phyloP scores from a whole-genome alignment of 2,113 vertebrate species.

The Epinephelus cyanopodus region DNA sequence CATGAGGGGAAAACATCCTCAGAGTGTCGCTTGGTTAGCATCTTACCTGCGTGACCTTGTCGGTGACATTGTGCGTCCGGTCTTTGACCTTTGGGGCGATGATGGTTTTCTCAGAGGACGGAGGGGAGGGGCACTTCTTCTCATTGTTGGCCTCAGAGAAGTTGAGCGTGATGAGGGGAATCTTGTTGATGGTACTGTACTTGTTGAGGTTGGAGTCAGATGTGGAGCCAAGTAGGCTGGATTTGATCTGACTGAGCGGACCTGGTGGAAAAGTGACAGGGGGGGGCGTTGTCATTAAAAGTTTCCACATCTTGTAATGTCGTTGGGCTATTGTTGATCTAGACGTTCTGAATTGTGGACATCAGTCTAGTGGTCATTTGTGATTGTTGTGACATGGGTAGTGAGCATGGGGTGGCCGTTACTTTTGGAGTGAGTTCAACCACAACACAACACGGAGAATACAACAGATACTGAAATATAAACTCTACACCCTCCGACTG shows the following conservation, averaged over 20 bases:
- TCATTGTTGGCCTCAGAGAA: constrained; percentile 97
- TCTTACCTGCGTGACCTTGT: constrained; percentile 98
- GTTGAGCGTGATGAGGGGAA: constrained; percentile 97
- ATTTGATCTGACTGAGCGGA: constrained; percentile 97
- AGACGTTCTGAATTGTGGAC: constrained; percentile 2
- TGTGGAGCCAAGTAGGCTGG: constrained; percentile 96
- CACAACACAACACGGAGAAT: constrained; percentile 59
- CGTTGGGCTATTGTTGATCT: constrained; percentile 7
- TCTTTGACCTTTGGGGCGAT: constrained; percentile 99
- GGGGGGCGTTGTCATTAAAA: neutral
- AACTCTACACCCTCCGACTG: constrained; percentile 40
- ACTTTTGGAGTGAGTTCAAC: constrained; percentile 58
- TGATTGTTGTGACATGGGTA: constrained; percentile 43
- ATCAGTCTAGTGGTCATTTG: constrained; percentile 9
- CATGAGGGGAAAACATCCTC: neutral
- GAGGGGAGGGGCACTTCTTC: constrained; percentile 94
- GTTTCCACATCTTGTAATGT: neutral
- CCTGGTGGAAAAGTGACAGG: constrained; percentile 81
- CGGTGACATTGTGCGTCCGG: constrained; percentile 97
- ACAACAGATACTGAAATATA: constrained; percentile 62
- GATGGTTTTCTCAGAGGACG: constrained; percentile 97
- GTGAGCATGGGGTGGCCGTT: constrained; percentile 53
- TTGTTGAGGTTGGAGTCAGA: constrained; percentile 99
- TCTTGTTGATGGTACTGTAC: constrained; percentile 99
- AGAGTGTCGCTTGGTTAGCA: neutral